Base-by-base conservation (phyloP, 2,888 invertebrate species). In the Nipponacmea schrenckii region DNA sequence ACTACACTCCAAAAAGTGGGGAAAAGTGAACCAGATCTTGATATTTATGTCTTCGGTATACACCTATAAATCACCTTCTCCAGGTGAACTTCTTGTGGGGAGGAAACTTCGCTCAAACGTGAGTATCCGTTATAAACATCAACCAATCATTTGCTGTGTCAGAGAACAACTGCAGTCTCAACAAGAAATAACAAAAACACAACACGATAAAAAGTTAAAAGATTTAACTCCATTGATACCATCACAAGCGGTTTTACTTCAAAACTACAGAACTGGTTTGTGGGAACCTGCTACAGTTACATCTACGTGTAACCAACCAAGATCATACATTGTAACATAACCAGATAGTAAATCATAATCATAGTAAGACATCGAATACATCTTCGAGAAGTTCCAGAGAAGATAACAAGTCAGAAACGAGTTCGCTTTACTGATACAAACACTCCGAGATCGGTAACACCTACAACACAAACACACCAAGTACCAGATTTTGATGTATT, bases 71-170 rank as follows among this genome's bases (percentile, higher is more conserved):
- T 31, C 31, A 20, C 65, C 65, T 24, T 27, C 48, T 14, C 44
- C 70, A 70, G 66, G 17, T 62, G 67, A 62, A 70, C n/a, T 70
- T 39, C 26, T 70, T 4, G 44, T 26, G 20, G 50, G 64, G n/a
- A 14, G 70, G 24, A 50, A 48, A n/a, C 26, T 70, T 20, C 20
- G 56, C 27, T 45, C 69, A n/a, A 63, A 45, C 24, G 1, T 65
- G 17, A 56, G 24, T 56, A 14, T 56, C 20, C 56, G 20, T 24
- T 15, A 24, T 24, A 17, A 20, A 50, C 56, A 12, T 24, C 56
- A 24, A 24, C 56, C 56, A 24, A 4, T 24, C 62, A 70, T n/a
- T n/a, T n/a, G 24, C 7, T 8, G 8, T 39, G 24, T 39, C 64
- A n/a, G 3, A 64, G 64, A 64, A 39, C 27, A 27, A 39, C 17